A percentile compares a stretch with the other conserved stretches of the same genome.
Conservation (phyloP, 2,113 vertebrate genomes). For the Petroica traversi region DNA sequence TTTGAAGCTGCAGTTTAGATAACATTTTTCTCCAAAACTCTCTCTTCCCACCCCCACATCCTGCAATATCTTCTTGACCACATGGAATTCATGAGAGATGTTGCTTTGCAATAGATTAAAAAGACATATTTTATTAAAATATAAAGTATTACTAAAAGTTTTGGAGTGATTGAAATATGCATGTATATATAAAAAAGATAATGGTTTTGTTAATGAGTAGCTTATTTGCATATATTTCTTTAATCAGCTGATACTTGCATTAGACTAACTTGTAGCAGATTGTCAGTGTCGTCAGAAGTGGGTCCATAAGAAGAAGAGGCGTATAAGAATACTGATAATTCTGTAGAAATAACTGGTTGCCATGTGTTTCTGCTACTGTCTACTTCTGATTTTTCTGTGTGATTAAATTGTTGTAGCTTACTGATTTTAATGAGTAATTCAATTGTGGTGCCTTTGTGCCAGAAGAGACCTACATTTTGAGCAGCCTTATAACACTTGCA, state of each 20-base stretch:
- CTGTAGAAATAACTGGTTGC: conserved; percentile 41
- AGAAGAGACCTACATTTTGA: background rate
- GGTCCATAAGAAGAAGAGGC: conserved; percentile 9
- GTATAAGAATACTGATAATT: conserved; percentile 15
- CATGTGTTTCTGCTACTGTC: conserved; percentile 44
- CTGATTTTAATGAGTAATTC: conserved; percentile 22
- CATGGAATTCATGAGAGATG: background rate
- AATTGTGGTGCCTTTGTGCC: background rate
- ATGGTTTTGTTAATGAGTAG: background rate
- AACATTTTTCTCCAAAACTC: background rate
- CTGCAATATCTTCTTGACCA: fast-evolving
- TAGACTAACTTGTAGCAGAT: conserved; percentile 19
- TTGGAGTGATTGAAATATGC: background rate
- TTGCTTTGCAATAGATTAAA: background rate
- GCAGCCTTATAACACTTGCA: background rate
- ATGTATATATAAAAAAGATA: background rate
- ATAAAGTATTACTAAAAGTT: no score
- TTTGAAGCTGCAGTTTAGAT: background rate
- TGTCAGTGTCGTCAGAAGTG: conserved; percentile 8
- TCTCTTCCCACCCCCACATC: background rate
- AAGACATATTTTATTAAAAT: no score
- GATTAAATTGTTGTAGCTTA: background rate
- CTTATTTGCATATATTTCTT: background rate
- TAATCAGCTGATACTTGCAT: background rate
- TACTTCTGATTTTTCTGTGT: background rate